Percentiles rank a stretch among this genome's conserved stretches.
Evolutionary conservation across 1,140 invertebrate species (phyloP).

Genomic region (Aplysia californica): DNA sequence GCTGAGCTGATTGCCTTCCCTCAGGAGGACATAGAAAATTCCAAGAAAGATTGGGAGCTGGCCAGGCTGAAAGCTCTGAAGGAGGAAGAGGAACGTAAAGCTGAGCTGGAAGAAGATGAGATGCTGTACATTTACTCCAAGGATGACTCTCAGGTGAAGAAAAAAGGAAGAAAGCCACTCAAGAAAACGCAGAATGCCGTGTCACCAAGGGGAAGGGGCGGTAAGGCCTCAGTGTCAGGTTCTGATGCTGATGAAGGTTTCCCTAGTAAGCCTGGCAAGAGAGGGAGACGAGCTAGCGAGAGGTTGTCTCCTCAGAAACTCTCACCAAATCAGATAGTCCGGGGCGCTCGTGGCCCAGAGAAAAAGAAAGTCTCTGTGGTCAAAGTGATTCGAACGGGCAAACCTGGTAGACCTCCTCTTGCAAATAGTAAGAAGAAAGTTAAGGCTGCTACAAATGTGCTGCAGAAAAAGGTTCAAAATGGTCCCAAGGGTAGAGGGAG

Average conservation of each 20-base stretch:
- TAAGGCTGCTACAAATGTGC: constrained; percentile 12
- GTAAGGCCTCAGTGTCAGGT: not conserved
- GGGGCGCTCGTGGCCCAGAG: not conserved
- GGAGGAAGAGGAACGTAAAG: constrained; percentile 69
- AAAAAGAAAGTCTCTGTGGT: not conserved
- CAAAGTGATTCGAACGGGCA: not conserved
- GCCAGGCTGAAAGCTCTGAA: constrained; percentile 78
- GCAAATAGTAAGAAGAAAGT: constrained; percentile 10
- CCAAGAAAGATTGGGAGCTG: constrained; percentile 94
- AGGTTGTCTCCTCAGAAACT: not conserved
- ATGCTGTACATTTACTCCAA: constrained; percentile 67
- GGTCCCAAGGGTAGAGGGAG: too few species aligned
- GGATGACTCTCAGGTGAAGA: constrained; percentile 64
- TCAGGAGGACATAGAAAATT: constrained; percentile 73
- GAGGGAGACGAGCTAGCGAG: not conserved
- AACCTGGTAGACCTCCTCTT: too few species aligned
- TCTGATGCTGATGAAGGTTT: constrained; percentile 21
- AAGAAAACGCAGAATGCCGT: constrained; percentile 16
- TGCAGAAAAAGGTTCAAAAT: constrained; percentile 23
- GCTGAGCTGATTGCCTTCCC: too few species aligned
- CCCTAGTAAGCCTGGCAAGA: not conserved
- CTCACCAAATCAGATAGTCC: not conserved
- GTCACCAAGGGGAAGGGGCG: not conserved
- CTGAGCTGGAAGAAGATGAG: constrained; percentile 79
- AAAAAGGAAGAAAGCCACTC: constrained; percentile 28